Conservation (phyloP, 2,888 invertebrate species). For the Drosophila putrida region DNA sequence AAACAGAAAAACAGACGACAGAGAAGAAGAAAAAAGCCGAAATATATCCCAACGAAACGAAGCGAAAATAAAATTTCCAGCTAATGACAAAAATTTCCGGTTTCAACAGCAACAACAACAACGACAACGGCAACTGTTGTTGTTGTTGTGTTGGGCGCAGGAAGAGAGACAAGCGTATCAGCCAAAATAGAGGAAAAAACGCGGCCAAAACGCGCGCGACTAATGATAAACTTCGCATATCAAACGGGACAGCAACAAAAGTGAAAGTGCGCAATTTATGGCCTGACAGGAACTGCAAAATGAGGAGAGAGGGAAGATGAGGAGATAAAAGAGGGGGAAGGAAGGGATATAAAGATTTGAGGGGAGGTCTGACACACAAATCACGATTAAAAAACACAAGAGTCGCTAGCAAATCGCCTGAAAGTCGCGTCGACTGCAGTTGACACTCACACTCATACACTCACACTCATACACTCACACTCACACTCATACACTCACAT, state of each 20-base stretch:
- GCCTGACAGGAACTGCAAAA: constrained; percentile 48
- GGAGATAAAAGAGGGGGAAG: neutral
- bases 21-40: constrained; percentile 6
- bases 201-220: constrained; percentile 48
- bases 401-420: constrained; percentile 25
- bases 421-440: neutral
- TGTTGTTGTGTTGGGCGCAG: constrained; percentile 45
- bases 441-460: neutral
- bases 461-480: neutral
- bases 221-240: constrained; percentile 59
- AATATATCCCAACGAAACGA: constrained; percentile 61
- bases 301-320: neutral
- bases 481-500: neutral
- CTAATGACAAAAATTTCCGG: constrained; percentile 80
- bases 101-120: constrained; percentile 49
- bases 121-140: constrained; percentile 41
- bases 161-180: constrained; percentile 42
- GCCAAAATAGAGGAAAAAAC: constrained; percentile 38
- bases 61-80: constrained; percentile 76
- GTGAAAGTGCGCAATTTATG: constrained; percentile 64
- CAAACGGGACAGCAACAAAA: constrained; percentile 46
- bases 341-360: neutral
- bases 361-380: constrained; percentile 31
- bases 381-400: constrained; percentile 47
- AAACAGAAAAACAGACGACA: neutral